phyloP scores from a whole-genome alignment of 2,888 invertebrate genomes.

The Lydus trimaculatus region DNA sequence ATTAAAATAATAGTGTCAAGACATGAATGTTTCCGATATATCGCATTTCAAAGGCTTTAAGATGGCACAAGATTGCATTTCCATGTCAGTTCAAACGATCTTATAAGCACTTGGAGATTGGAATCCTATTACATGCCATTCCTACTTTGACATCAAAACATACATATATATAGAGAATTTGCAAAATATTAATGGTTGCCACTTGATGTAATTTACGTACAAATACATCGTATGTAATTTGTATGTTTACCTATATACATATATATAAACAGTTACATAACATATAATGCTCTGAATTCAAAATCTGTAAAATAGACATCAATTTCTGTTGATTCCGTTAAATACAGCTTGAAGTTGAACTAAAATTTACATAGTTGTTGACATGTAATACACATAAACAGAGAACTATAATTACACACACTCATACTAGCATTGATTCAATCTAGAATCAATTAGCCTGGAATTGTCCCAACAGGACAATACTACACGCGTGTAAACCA shows the following conservation, averaged over 20 bases:
- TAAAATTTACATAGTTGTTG: background rate
- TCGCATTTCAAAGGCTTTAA: conserved; percentile 41
- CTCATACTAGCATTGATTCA: background rate
- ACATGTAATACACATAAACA: background rate
- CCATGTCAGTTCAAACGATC: conserved; percentile 48
- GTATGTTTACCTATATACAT: background rate
- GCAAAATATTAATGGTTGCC: conserved; percentile 38
- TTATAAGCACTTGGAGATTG: conserved; percentile 45
- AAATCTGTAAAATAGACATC: background rate
- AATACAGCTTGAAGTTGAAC: background rate
- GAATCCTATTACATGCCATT: conserved; percentile 43
- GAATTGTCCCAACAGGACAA: background rate
- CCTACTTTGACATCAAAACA: conserved; percentile 30
- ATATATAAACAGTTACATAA: background rate
- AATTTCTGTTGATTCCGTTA: background rate
- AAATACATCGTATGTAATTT: background rate
- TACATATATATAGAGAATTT: conserved; percentile 36
- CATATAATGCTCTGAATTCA: background rate
- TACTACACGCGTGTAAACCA: background rate
- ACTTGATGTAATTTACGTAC: background rate
- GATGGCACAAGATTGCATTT: conserved; percentile 47
- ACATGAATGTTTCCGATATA: conserved; percentile 36
- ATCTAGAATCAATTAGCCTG: background rate
- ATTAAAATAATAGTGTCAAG: conserved; percentile 36
- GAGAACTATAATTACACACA: background rate